Base-by-base conservation (phyloP, 2,888 invertebrate species). In the Muschampia plurimacula region DNA sequence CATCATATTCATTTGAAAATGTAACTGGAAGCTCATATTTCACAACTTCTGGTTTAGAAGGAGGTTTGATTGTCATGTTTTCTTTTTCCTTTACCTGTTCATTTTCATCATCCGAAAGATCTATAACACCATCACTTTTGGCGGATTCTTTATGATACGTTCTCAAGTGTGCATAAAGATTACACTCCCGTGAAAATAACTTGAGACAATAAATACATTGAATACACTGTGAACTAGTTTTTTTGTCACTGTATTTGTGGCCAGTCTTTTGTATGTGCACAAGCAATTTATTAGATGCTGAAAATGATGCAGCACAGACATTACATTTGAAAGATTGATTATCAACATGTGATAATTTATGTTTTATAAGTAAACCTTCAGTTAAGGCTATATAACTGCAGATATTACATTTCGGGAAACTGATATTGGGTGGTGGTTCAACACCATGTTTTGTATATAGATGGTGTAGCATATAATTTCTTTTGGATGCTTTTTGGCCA, bases 331-430 rank as follows among this genome's bases (percentile, higher is more conserved):
- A 91, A 69, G 90, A 92, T 77, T 83, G 85, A 13, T 84, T 77
- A 60, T 95, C 94, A 69, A 89, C 83, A 83, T 97, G 97, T 70
- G 95, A 95, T 72, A 95, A 89, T 83, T 96, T 96, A 85, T 98
- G 98, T 82, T 96, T 96, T 0, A 95, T 93, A 59, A 98, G 91
- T n/a, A 96, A 92, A 3, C 94, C 95, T 81, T 97, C 96, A 74
- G 96, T 96, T n/a, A 97, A 86, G 22, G 97, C 98, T 63, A 97
- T 95, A 84, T 97, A 97, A 46, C 95, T 95, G 83, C 98, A 98
- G 67, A 95, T 90, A 74, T 96, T 95, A 86, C 98, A 98, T 85
- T 97, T 97, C 0, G 98, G 97, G 84, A 98, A 98, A 72, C 13
- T 95, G 93, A 84, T 96, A 96, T 67, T 95, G 95, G 96, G 90